Conservation (phyloP, 2,888 invertebrate genomes). For the Fragum fragum region DNA sequence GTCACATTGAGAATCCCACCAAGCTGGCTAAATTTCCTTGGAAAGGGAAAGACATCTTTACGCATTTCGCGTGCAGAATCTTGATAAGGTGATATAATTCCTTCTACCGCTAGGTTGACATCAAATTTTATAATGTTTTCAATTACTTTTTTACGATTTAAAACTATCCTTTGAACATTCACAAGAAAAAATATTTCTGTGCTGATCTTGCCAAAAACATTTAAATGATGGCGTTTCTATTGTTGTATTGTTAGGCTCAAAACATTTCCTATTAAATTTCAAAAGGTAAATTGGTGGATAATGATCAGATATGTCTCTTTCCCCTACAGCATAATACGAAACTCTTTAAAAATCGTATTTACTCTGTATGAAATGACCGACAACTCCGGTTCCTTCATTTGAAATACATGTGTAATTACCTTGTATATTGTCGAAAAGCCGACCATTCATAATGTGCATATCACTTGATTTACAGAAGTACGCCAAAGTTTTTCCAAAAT, state of each 20-base stretch:
- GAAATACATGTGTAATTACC: constrained; percentile 1
- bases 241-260: no score
- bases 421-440: not conserved
- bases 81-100: not conserved
- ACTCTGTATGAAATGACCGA: not conserved
- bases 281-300: constrained; percentile 23
- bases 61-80: not conserved
- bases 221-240: no score
- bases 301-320: constrained; percentile 27
- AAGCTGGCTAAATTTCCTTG: not conserved
- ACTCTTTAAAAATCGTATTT: not conserved
- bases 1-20: not conserved
- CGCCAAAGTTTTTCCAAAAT: constrained; percentile 5
- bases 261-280: no score
- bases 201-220: no score
- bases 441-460: constrained; percentile 14
- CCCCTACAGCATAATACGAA: not conserved
- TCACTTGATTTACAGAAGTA: constrained; percentile 13
- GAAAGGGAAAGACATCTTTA: not conserved
- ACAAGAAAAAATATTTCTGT: no score
- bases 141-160: not conserved
- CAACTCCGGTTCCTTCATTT: constrained; percentile 5
- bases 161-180: not conserved
- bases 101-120: not conserved
- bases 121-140: not conserved